Percentiles rank a stretch among this genome's conserved stretches.
These are phyloP conservation scores for Willowsia nigromaculata DNA, from an alignment of 2,888 invertebrate species.

Conservation along the genomic window DNA sequence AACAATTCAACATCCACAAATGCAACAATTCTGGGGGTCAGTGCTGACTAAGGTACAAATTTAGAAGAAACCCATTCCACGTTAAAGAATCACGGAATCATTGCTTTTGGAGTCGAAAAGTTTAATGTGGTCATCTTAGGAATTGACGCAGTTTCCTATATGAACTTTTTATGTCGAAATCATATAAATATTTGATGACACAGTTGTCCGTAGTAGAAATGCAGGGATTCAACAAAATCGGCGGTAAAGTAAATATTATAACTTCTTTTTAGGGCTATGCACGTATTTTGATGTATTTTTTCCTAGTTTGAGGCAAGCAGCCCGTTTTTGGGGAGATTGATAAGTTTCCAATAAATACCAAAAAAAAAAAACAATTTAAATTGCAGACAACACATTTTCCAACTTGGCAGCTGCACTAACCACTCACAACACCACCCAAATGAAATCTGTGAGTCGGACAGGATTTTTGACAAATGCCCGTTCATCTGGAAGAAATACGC, in stretches of 20 bases:
- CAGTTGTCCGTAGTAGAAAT: conserved; percentile 91
- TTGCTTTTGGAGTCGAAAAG: conserved; percentile 93
- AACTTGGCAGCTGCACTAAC: conserved; percentile 88
- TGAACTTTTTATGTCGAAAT: background rate
- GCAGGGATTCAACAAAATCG: conserved; percentile 95
- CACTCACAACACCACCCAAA: conserved; percentile 86
- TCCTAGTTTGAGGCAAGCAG: too few relatives aligned
- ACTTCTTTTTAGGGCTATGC: too few relatives aligned
- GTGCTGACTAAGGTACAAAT: too few relatives aligned
- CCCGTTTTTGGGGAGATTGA: too few relatives aligned
- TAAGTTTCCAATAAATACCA: too few relatives aligned
- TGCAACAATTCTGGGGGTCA: too few relatives aligned
- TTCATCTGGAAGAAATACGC: conserved; percentile 92
- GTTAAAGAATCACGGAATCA: too few relatives aligned
- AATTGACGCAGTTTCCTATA: background rate
- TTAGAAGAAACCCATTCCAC: too few relatives aligned
- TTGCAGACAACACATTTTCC: conserved; percentile 92
- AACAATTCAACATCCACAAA: too few relatives aligned
- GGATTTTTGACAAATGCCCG: conserved; percentile 88
- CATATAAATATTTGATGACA: conserved; percentile 86
- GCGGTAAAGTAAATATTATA: too few relatives aligned
- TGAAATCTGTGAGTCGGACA: conserved; percentile 84
- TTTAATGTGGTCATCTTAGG: conserved; percentile 86
- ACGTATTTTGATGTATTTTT: too few relatives aligned
- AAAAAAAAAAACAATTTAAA: conserved; percentile 91